Conservation (phyloP, 2,888 invertebrate genomes). For the Branchipolynoe longqiensis region DNA sequence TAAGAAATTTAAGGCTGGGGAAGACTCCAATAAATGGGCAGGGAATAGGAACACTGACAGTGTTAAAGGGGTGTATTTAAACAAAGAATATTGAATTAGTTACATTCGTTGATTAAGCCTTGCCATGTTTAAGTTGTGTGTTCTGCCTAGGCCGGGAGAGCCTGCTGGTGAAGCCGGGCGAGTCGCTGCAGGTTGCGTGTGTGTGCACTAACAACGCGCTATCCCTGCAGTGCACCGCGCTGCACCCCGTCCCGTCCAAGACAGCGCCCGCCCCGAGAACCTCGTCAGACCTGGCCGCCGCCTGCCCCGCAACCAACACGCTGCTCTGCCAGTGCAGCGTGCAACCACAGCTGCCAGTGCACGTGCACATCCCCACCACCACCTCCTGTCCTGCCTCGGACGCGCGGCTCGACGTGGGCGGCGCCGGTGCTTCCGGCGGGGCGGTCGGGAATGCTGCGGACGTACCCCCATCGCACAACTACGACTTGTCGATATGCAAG, state of each 20-base stretch:
- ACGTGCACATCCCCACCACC: slow-evolving; percentile 42
- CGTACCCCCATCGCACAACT: neutral
- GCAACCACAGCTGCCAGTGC: slow-evolving; percentile 10
- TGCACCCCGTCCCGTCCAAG: slow-evolving; percentile 4
- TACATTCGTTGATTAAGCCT: too few species aligned
- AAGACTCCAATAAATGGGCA: too few species aligned
- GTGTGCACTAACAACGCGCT: slow-evolving; percentile 53
- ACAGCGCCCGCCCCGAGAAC: neutral
- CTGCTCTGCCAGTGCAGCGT: slow-evolving; percentile 43
- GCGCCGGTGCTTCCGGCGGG: neutral
- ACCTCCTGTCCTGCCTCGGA: slow-evolving; percentile 32
- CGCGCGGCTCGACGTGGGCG: neutral
- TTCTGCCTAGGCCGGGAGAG: slow-evolving; percentile 63
- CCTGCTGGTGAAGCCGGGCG: slow-evolving; percentile 67
- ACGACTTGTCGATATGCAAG: slow-evolving; percentile 44
- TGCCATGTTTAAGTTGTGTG: too few species aligned
- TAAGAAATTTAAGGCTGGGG: too few species aligned
- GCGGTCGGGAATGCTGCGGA: neutral
- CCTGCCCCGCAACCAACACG: neutral
- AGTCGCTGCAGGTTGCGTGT: slow-evolving; percentile 64
- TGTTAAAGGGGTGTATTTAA: too few species aligned
- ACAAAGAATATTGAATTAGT: too few species aligned
- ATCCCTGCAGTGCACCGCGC: slow-evolving; percentile 53
- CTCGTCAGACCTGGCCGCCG: neutral
- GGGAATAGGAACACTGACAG: too few species aligned